A percentile compares a stretch with the other conserved stretches of the same genome.
Conservation (phyloP, 2,888 invertebrate genomes). For the Leucophenga maculata region DNA sequence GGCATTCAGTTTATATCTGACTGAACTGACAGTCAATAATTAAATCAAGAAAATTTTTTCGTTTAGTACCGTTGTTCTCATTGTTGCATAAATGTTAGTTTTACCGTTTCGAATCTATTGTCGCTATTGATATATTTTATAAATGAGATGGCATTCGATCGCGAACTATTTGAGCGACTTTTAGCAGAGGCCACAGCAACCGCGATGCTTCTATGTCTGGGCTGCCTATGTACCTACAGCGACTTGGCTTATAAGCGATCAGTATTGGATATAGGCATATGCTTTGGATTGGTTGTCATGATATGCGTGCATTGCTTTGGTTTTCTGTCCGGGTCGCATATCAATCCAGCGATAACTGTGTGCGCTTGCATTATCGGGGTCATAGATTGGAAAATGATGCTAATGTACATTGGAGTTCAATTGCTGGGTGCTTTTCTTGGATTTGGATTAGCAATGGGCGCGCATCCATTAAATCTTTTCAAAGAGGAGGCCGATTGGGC, state of each 20-base stretch:
- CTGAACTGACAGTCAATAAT: no score
- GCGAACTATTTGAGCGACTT: constrained; percentile 2
- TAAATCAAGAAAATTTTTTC: no score
- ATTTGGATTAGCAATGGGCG: neutral
- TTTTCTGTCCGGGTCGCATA: constrained; percentile 40
- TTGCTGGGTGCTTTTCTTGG: constrained; percentile 35
- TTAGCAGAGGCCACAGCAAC: constrained; percentile 38
- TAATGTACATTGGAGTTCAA: constrained; percentile 36
- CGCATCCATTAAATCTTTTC: neutral
- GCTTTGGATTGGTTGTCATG: constrained; percentile 41
- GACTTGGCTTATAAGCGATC: neutral
- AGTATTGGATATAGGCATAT: neutral
- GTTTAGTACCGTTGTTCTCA: no score
- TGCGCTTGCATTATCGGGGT: constrained; percentile 32
- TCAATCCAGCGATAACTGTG: constrained; percentile 42
- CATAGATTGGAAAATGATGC: constrained; percentile 39
- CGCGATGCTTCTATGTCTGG: constrained; percentile 34
- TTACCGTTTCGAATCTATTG: no score
- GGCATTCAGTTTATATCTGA: no score
- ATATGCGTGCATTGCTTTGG: constrained; percentile 31
- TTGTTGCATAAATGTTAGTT: no score
- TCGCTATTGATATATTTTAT: neutral
- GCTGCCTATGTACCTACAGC: constrained; percentile 26
- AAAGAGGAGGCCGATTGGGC: neutral
- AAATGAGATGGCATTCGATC: constrained; percentile 32